These are phyloP conservation scores for Cotesia vestalis DNA, from an alignment of 1,140 invertebrate species.

Conservation along the genomic window DNA sequence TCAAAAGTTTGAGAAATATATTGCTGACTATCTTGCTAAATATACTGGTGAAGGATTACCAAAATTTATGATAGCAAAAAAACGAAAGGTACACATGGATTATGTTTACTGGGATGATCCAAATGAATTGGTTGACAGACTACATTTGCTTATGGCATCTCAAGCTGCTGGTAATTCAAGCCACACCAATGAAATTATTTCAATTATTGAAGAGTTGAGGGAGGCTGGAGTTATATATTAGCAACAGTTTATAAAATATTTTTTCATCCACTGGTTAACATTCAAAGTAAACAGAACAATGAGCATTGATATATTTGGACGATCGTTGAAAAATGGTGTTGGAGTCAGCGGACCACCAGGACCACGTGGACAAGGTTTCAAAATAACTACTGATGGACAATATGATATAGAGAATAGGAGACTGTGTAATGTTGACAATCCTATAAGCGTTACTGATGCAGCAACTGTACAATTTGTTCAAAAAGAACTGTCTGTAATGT, in stretches of 20 bases:
- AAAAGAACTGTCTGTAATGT: not conserved
- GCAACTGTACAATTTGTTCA: not conserved
- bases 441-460: not conserved
- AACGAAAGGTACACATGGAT: not conserved
- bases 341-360: not conserved
- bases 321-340: constrained; percentile 4
- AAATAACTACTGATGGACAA: constrained; percentile 29
- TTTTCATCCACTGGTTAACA: not conserved
- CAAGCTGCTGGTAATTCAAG: constrained; percentile 13
- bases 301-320: constrained; percentile 39
- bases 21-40: not conserved
- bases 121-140: constrained; percentile 16
- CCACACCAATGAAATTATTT: constrained; percentile 23
- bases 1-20: not conserved
- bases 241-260: not conserved
- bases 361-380: constrained; percentile 30
- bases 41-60: not conserved
- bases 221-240: constrained; percentile 28
- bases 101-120: constrained; percentile 24
- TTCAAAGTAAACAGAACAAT: constrained; percentile 5
- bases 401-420: constrained; percentile 33
- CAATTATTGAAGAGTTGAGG: constrained; percentile 19
- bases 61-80: not conserved
- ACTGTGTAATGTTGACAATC: constrained; percentile 26
- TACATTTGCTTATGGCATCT: constrained; percentile 17